phyloP scores from a whole-genome alignment of 2,797 vertebrate genomes.

The Helarctos malayanus region DNA sequence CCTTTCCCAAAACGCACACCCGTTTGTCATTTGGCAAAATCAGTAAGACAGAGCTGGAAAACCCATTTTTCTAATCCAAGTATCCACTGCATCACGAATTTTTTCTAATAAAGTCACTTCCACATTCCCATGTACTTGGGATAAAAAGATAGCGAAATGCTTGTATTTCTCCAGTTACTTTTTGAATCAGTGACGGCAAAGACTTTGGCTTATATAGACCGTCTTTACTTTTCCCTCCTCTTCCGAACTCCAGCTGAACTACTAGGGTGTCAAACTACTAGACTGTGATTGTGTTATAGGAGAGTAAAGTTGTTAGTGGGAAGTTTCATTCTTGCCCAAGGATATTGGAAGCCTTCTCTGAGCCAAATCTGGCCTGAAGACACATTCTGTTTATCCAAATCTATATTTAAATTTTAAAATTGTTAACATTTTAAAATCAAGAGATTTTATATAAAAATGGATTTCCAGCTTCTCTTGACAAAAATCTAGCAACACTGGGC shows the following conservation, averaged over 20 bases:
- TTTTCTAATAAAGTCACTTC: slow-evolving; percentile 26
- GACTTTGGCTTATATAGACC: neutral
- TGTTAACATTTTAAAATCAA: slow-evolving; percentile 68
- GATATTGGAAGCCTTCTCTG: neutral
- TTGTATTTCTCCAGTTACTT: slow-evolving; percentile 47
- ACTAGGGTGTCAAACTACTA: neutral
- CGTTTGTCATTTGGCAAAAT: slow-evolving; percentile 48
- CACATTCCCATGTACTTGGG: slow-evolving; percentile 47
- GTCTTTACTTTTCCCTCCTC: slow-evolving; percentile 47
- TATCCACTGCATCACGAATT: slow-evolving; percentile 16
- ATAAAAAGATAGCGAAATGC: slow-evolving; percentile 34
- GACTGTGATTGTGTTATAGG: neutral
- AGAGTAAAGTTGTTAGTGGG: slow-evolving; percentile 45
- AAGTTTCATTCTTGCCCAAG: slow-evolving; percentile 66
- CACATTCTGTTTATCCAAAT: slow-evolving; percentile 57
- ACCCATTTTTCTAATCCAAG: slow-evolving; percentile 46
- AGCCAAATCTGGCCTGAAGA: slow-evolving; percentile 52
- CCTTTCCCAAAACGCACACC: neutral
- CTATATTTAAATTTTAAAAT: slow-evolving; percentile 40
- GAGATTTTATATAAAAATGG: slow-evolving; percentile 41
- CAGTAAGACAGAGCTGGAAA: slow-evolving; percentile 10
- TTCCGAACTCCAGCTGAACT: slow-evolving; percentile 31
- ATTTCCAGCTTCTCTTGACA: slow-evolving; percentile 65
- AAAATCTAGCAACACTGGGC: slow-evolving; percentile 33
- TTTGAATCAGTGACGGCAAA: neutral